Evolutionary conservation across 2,888 invertebrate genomes (phyloP).

Genomic region (Pammene fasciana): DNA sequence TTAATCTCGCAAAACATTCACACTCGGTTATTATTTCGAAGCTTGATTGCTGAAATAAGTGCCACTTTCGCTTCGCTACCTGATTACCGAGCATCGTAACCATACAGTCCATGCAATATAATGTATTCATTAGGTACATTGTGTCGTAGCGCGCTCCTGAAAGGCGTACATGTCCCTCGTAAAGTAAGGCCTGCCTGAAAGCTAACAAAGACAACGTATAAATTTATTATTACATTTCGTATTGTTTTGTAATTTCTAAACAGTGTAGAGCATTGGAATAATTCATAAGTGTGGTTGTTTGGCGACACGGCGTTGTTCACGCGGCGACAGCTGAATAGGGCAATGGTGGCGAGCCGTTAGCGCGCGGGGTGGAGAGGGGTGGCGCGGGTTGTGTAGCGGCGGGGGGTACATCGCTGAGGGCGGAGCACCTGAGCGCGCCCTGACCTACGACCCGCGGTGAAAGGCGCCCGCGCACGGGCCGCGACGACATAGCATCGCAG

Average conservation of each 20-base stretch:
- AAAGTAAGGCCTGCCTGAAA: conserved; percentile 49
- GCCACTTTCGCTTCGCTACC: conserved; percentile 40
- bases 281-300: conserved; percentile 78
- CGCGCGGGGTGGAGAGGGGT: conserved; percentile 51
- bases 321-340: conserved; percentile 81
- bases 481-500: conserved; percentile 67
- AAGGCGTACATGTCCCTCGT: conserved; percentile 44
- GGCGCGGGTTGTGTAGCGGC: conserved; percentile 47
- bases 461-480: conserved; percentile 67
- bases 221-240: conserved; percentile 74
- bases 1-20: conserved; percentile 57
- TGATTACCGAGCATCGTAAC: conserved; percentile 29
- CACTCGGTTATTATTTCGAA: conserved; percentile 41
- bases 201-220: conserved; percentile 71
- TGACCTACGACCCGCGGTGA: conserved; percentile 83
- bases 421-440: conserved; percentile 83
- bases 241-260: conserved; percentile 80
- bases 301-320: conserved; percentile 68
- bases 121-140: conserved; percentile 42
- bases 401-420: conserved; percentile 61
- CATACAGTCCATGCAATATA: conserved; percentile 14
- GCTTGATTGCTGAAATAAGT: conserved; percentile 40
- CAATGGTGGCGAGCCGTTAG: conserved; percentile 73
- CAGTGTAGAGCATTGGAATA: conserved; percentile 73
- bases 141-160: conserved; percentile 49